These are phyloP conservation scores for Drosophila sturtevanti DNA, from an alignment of 1,140 invertebrate species.

Conservation along the genomic window DNA sequence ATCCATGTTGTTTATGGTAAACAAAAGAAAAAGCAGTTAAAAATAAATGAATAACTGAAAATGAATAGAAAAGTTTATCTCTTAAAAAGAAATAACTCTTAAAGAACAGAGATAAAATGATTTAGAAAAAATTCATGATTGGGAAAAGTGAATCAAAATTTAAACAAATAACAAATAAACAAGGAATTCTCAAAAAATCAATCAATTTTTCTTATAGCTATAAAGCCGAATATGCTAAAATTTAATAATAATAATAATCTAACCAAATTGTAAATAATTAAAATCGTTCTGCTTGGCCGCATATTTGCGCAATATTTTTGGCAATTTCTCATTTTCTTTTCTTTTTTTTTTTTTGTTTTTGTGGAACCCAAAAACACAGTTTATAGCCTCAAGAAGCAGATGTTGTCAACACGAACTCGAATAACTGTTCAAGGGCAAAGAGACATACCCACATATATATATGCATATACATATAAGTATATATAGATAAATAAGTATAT, in stretches of 20 bases:
- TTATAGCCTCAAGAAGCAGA: neutral
- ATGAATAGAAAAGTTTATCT: no score
- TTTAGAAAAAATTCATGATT: no score
- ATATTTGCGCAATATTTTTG: neutral
- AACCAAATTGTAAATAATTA: neutral
- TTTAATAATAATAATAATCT: neutral
- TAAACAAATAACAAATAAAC: no score
- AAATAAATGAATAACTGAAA: no score
- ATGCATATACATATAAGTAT: neutral
- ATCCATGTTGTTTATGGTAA: no score
- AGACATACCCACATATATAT: neutral
- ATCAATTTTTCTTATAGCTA: neutral
- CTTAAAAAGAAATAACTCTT: no score
- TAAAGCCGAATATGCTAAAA: no score
- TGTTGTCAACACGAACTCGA: slow-evolving; percentile 4
- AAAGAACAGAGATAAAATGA: no score
- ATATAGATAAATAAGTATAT: neutral
- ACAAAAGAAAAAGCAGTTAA: no score
- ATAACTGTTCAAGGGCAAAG: slow-evolving; percentile 4
- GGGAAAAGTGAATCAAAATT: no score
- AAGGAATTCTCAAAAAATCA: neutral
- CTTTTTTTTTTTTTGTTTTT: no score
- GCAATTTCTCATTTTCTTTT: slow-evolving; percentile 3
- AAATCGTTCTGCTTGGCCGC: neutral
- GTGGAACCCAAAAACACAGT: neutral